Evolutionary conservation across 2,113 vertebrate genomes (phyloP).

Genomic region (Probosciger aterrimus): DNA sequence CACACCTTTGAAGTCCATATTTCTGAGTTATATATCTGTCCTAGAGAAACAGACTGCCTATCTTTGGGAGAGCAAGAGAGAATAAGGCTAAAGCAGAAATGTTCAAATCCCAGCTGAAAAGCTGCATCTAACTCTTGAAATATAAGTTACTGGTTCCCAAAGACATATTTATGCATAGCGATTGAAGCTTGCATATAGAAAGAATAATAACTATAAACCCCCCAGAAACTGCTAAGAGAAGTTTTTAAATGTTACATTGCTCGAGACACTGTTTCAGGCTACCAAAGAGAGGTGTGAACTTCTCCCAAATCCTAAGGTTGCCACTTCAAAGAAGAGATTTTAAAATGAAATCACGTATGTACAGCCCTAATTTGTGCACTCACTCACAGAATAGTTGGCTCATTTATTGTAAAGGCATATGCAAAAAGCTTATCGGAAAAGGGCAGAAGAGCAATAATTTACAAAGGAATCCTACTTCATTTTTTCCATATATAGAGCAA

Average conservation of each 20-base stretch:
- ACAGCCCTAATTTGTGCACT: neutral
- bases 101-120: neutral
- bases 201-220: neutral
- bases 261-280: neutral
- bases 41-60: neutral
- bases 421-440: neutral
- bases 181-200: neutral
- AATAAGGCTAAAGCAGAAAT: neutral
- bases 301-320: neutral
- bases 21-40: neutral
- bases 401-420: neutral
- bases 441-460: neutral
- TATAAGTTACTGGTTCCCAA: neutral
- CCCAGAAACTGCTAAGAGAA: neutral
- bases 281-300: neutral
- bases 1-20: neutral
- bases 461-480: neutral
- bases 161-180: neutral
- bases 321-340: conserved; percentile 14
- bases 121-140: neutral
- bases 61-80: neutral
- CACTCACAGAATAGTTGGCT: neutral
- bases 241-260: neutral
- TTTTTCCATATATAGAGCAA: neutral
- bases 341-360: neutral